A percentile compares a stretch with the other conserved stretches of the same genome.
Conservation (phyloP, 1,140 invertebrate genomes). For the Drosophila trapezifrons region DNA sequence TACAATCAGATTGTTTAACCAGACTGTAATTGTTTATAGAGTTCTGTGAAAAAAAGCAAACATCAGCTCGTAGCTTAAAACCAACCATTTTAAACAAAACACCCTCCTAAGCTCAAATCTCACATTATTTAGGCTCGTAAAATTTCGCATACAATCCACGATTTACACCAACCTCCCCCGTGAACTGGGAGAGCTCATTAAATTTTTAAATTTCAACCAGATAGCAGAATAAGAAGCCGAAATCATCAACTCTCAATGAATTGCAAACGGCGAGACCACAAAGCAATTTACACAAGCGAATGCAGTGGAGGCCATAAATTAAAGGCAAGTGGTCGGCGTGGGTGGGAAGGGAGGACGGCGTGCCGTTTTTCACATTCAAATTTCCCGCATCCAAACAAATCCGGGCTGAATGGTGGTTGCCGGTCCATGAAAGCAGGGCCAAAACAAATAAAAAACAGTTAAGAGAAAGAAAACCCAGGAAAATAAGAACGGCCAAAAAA, state of each 20-base stretch:
- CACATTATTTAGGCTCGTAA: background rate
- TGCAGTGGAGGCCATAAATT: conserved; percentile 69
- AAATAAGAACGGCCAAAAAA: conserved; percentile 12
- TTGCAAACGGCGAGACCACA: conserved; percentile 51
- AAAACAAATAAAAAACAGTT: conserved; percentile 43
- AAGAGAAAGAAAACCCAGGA: conserved; percentile 24
- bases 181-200: conserved; percentile 45
- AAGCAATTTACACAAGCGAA: conserved; percentile 74
- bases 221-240: conserved; percentile 43
- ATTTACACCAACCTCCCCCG: background rate
- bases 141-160: background rate
- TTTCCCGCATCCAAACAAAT: conserved; percentile 51
- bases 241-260: conserved; percentile 59
- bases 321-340: conserved; percentile 40
- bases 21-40: no score
- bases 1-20: no score
- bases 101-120: background rate
- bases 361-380: conserved; percentile 55
- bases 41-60: background rate
- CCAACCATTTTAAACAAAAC: background rate
- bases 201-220: conserved; percentile 47
- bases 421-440: conserved; percentile 47
- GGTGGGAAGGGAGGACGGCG: background rate
- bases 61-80: no score
- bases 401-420: conserved; percentile 47